Conservation (phyloP, 2,113 vertebrate species). For the Alligator sinensis region DNA sequence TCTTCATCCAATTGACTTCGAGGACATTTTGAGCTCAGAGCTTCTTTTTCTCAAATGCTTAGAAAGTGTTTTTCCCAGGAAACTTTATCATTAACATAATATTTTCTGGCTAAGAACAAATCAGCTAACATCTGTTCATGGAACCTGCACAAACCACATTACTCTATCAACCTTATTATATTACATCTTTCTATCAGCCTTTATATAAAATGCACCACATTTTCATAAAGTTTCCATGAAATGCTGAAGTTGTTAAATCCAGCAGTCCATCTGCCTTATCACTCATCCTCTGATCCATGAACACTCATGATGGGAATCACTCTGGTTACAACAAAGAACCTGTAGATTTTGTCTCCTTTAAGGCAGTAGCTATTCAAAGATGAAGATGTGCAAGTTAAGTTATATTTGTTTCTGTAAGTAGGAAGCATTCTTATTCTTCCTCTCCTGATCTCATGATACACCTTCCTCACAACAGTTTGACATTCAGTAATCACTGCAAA, state of each 20-base stretch:
- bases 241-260: not conserved
- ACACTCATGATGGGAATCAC: not conserved
- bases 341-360: not conserved
- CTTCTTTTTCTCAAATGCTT: conserved; percentile 41
- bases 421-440: not conserved
- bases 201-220: conserved; percentile 12
- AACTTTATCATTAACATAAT: conserved; percentile 50
- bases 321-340: not conserved
- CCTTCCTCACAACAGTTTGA: not conserved
- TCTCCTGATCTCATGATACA: not conserved
- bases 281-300: not conserved
- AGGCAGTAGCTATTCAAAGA: not conserved
- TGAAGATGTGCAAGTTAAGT: not conserved
- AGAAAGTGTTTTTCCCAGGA: conserved; percentile 60
- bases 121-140: conserved; percentile 46
- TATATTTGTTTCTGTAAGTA: too few species aligned
- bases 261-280: not conserved
- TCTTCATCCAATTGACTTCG: conserved; percentile 3
- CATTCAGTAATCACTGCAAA: not conserved
- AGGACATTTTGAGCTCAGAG: conserved; percentile 28
- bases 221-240: conserved; percentile 39
- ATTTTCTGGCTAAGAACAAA: conserved; percentile 47
- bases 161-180: not conserved
- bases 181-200: not conserved
- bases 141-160: conserved; percentile 41